Percentiles rank a stretch among this genome's conserved stretches.
Evolutionary conservation across 1,140 invertebrate genomes (phyloP).

Genomic region (Hestina assimilis): DNA sequence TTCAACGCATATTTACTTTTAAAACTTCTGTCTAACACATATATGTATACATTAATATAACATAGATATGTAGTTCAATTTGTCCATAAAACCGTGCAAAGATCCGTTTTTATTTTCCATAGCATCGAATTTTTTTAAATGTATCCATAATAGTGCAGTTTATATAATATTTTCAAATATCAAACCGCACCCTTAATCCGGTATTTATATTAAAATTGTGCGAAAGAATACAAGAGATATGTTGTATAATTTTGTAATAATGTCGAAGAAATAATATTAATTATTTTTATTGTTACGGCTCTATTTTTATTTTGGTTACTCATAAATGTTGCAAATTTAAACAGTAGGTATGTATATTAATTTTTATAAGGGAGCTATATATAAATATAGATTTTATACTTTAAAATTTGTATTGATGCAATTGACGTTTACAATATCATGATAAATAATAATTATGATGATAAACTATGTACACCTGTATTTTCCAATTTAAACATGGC

Average conservation of each 20-base stretch:
- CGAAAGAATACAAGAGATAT: conserved; percentile 9
- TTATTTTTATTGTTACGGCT: too few relatives aligned
- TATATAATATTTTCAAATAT: not conserved
- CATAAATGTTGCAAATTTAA: not conserved
- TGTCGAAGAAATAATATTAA: conserved; percentile 5
- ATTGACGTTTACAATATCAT: conserved; percentile 16
- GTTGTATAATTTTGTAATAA: not conserved
- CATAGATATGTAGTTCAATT: too few relatives aligned
- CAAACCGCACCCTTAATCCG: not conserved
- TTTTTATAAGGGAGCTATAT: not conserved
- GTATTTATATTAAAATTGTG: conserved; percentile 14
- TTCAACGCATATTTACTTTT: too few relatives aligned
- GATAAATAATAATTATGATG: conserved; percentile 2
- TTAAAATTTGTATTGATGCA: conserved; percentile 1
- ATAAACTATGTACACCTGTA: conserved; percentile 12
- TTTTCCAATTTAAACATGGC: conserved; percentile 15
- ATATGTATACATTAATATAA: too few relatives aligned
- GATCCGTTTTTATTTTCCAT: too few relatives aligned
- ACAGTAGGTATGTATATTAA: not conserved
- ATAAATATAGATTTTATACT: not conserved
- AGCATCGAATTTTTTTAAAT: too few relatives aligned
- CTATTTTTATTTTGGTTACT: too few relatives aligned
- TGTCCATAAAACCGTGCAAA: too few relatives aligned
- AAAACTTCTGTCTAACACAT: too few relatives aligned
- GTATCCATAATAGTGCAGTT: not conserved